Conservation (phyloP, 2,888 invertebrate species). For the Galeopsomyia nigrocyanea region DNA sequence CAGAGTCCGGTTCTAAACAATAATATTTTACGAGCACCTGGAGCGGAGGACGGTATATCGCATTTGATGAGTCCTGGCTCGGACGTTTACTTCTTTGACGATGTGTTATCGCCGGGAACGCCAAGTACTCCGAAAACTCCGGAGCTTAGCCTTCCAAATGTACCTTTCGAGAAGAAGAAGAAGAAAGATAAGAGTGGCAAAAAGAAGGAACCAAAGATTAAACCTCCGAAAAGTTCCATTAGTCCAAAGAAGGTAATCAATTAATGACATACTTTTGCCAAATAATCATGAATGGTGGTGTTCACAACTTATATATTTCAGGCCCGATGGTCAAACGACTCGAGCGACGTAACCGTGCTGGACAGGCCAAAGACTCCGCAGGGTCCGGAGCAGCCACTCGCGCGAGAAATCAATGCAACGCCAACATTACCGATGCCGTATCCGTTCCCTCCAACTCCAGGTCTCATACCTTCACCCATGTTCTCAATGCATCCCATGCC, state of each 20-base stretch:
- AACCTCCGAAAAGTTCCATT: slow-evolving; percentile 60
- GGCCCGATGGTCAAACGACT: slow-evolving; percentile 56
- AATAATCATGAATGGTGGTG: not conserved
- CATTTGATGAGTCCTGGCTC: slow-evolving; percentile 64
- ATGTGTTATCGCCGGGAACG: slow-evolving; percentile 72
- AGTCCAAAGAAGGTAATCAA: slow-evolving; percentile 62
- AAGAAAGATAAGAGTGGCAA: slow-evolving; percentile 73
- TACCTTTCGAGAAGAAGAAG: slow-evolving; percentile 69
- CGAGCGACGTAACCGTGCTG: slow-evolving; percentile 55
- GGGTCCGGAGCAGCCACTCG: slow-evolving; percentile 52
- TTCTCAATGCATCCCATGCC: slow-evolving; percentile 30
- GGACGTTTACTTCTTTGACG: slow-evolving; percentile 67
- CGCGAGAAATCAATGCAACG: slow-evolving; percentile 69
- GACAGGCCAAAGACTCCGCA: slow-evolving; percentile 68
- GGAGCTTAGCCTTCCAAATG: slow-evolving; percentile 73
- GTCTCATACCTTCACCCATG: slow-evolving; percentile 75
- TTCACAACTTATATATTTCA: slow-evolving; percentile 41
- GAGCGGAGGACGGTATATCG: slow-evolving; percentile 43
- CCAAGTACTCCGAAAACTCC: slow-evolving; percentile 74
- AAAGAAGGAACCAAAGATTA: slow-evolving; percentile 69
- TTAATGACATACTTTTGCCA: slow-evolving; percentile 29
- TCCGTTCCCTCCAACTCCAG: slow-evolving; percentile 70
- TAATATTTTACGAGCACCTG: slow-evolving; percentile 50
- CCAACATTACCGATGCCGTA: slow-evolving; percentile 70
- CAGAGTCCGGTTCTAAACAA: slow-evolving; percentile 62